These are phyloP conservation scores for Temnothorax nylanderi DNA, from an alignment of 1,140 invertebrate genomes.

Conservation along the genomic window DNA sequence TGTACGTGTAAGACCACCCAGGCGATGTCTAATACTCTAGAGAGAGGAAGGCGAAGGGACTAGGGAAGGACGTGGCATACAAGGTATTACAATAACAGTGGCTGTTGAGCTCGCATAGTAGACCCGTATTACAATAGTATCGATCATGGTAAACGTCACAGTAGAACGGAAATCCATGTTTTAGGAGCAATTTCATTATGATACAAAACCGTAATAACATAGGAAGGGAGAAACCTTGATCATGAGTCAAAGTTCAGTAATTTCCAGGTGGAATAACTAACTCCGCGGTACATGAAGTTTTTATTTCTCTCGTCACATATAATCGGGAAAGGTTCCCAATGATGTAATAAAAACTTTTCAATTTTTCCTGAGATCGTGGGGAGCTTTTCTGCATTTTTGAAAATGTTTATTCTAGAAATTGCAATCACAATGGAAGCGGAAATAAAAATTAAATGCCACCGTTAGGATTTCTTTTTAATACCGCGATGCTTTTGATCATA, in stretches of 20 bases:
- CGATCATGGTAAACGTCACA: constrained; percentile 55
- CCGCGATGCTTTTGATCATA: neutral
- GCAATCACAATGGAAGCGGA: neutral
- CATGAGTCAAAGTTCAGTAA: constrained; percentile 6
- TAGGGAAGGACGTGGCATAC: constrained; percentile 42
- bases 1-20: constrained; percentile 59
- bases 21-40: constrained; percentile 69
- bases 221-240: constrained; percentile 7
- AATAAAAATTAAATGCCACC: neutral
- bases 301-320: neutral
- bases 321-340: neutral
- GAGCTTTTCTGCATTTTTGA: neutral
- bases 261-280: constrained; percentile 3
- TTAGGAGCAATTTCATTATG: constrained; percentile 50
- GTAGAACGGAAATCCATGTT: constrained; percentile 52
- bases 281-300: neutral
- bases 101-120: constrained; percentile 54
- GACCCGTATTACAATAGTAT: constrained; percentile 61
- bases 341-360: neutral
- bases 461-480: neutral
- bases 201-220: constrained; percentile 10
- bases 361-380: neutral
- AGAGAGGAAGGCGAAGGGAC: constrained; percentile 44
- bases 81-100: constrained; percentile 70
- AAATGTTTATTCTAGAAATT: neutral